Percentiles rank a stretch among this genome's conserved stretches.
Evolutionary conservation across 2,797 vertebrate species (phyloP).

Genomic region (Pangasius larnaudii): DNA sequence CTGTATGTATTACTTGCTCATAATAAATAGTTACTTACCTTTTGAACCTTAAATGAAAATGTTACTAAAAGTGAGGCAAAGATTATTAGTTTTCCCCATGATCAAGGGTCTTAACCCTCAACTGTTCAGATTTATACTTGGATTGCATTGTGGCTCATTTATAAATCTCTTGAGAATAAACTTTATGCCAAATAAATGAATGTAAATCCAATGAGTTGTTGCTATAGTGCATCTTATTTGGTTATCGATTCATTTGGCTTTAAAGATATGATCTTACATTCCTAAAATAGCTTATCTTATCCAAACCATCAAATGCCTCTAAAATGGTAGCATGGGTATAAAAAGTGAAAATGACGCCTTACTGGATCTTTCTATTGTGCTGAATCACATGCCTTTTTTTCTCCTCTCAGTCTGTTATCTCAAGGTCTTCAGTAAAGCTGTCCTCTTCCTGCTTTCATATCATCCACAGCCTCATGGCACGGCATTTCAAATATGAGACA

Average conservation of each 20-base stretch:
- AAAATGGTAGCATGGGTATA: background rate
- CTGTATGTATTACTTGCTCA: background rate
- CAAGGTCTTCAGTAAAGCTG: slow-evolving; percentile 23
- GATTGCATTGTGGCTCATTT: background rate
- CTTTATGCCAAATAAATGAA: too few relatives aligned
- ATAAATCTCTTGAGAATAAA: background rate
- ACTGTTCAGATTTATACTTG: background rate
- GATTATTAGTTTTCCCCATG: background rate
- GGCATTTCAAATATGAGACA: background rate
- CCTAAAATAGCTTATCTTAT: slow-evolving; percentile 4
- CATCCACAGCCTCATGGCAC: background rate
- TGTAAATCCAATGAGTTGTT: background rate
- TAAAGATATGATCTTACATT: slow-evolving; percentile 22
- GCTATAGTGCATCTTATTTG: background rate
- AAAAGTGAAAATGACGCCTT: slow-evolving; percentile 21
- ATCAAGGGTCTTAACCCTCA: background rate
- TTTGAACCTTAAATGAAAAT: background rate
- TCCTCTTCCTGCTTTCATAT: slow-evolving; percentile 13
- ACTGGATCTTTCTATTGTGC: slow-evolving; percentile 12
- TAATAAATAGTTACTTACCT: background rate
- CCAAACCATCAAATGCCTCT: background rate
- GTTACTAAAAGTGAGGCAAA: background rate
- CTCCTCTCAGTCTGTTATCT: slow-evolving; percentile 21
- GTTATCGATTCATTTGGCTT: background rate
- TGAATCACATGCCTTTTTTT: background rate